These are phyloP conservation scores for Drosophila lutescens DNA, from an alignment of 2,888 invertebrate genomes.

Conservation along the genomic window DNA sequence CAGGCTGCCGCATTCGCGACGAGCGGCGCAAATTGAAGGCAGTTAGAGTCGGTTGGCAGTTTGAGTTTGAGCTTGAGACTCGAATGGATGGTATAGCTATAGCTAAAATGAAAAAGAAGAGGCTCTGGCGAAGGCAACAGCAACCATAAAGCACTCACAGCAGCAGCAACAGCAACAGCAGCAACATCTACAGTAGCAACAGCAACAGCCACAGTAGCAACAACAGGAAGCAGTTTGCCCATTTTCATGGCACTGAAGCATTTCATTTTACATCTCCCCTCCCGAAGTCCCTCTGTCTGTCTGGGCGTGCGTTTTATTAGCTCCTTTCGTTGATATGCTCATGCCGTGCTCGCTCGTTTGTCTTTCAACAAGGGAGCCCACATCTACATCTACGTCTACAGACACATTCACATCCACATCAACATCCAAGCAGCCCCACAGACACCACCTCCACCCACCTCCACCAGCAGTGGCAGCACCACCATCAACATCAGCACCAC, in stretches of 20 bases:
- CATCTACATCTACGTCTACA: constrained; percentile 40
- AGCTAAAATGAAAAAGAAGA: constrained; percentile 8
- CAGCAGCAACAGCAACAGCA: constrained; percentile 25
- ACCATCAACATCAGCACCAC: constrained; percentile 33
- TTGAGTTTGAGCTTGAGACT: constrained; percentile 11
- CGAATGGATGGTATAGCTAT: constrained; percentile 5
- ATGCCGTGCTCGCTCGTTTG: constrained; percentile 74
- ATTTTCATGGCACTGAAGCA: constrained; percentile 75
- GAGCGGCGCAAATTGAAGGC: constrained; percentile 40
- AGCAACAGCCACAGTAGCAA: constrained; percentile 31
- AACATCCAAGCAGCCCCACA: constrained; percentile 14
- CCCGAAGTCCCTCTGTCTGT: constrained; percentile 5
- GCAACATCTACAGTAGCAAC: background rate
- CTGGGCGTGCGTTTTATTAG: constrained; percentile 72
- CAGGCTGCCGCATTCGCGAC: constrained; percentile 29
- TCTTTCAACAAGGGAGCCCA: constrained; percentile 63
- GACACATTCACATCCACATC: constrained; percentile 18
- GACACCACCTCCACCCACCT: constrained; percentile 10
- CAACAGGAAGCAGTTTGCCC: constrained; percentile 78
- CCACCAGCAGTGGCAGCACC: constrained; percentile 14
- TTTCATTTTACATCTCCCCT: constrained; percentile 62
- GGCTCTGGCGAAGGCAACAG: constrained; percentile 22
- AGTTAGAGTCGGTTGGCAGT: constrained; percentile 43
- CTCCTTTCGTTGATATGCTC: constrained; percentile 78
- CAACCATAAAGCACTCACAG: constrained; percentile 40